These are phyloP conservation scores for Orgyia antiqua DNA, from an alignment of 2,888 invertebrate species.

Conservation along the genomic window DNA sequence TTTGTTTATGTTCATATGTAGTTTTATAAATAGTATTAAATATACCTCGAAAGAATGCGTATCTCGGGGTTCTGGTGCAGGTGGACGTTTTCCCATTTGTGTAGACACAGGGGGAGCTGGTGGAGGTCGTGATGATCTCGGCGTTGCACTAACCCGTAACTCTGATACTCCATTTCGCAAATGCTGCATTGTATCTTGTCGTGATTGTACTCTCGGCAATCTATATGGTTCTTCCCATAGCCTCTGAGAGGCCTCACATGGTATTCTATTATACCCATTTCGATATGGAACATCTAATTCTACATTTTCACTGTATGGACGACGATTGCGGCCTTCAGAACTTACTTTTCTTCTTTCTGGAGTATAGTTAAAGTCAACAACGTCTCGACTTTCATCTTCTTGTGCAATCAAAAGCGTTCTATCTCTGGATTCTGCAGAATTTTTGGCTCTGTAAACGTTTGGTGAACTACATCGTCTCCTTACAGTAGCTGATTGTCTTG, in stretches of 20 bases:
- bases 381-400: slow-evolving; percentile 63
- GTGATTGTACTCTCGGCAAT: slow-evolving; percentile 58
- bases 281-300: slow-evolving; percentile 59
- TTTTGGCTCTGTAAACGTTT: slow-evolving; percentile 58
- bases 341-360: slow-evolving; percentile 53
- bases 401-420: slow-evolving; percentile 51
- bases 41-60: slow-evolving; percentile 63
- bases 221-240: slow-evolving; percentile 70
- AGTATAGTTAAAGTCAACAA: slow-evolving; percentile 55
- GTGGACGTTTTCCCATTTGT: slow-evolving; percentile 49
- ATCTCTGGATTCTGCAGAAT: slow-evolving; percentile 43
- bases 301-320: slow-evolving; percentile 71
- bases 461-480: slow-evolving; percentile 68
- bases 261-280: slow-evolving; percentile 58
- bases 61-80: slow-evolving; percentile 66
- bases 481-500: slow-evolving; percentile 53
- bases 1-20: neutral
- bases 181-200: slow-evolving; percentile 62
- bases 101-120: slow-evolving; percentile 47
- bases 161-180: slow-evolving; percentile 62
- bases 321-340: slow-evolving; percentile 48
- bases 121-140: slow-evolving; percentile 58
- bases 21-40: neutral
- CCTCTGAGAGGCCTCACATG: slow-evolving; percentile 46
- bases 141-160: slow-evolving; percentile 62